A percentile compares a stretch with the other conserved stretches of the same genome.
Conservation (phyloP, 1,140 invertebrate species). For the Anagrus nilaparvatae region DNA sequence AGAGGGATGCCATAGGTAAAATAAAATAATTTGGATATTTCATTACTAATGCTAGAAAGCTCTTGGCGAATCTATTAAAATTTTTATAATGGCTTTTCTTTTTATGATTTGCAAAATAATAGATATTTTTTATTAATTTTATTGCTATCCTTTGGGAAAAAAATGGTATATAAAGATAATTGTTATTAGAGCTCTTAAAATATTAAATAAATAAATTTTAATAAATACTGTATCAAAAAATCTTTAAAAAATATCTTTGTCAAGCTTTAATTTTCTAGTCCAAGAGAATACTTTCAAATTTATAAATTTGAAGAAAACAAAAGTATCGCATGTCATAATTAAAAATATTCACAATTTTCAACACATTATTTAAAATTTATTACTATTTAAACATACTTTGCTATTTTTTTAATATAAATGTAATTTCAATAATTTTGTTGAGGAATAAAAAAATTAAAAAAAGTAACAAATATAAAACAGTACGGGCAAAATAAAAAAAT, state of each 20-base stretch:
- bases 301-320: background rate
- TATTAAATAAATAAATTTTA: slow-evolving; percentile 6
- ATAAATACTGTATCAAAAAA: slow-evolving; percentile 7
- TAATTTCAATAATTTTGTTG: too few species aligned
- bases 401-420: slow-evolving; percentile 14
- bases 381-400: slow-evolving; percentile 6
- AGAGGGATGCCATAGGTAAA: too few species aligned
- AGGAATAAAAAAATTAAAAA: background rate
- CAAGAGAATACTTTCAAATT: slow-evolving; percentile 7
- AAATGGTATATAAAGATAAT: too few species aligned
- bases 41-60: too few species aligned
- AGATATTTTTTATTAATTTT: too few species aligned
- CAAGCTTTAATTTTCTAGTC: slow-evolving; percentile 5
- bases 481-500: background rate
- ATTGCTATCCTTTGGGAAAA: too few species aligned
- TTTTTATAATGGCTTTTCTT: too few species aligned
- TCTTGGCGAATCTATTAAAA: too few species aligned
- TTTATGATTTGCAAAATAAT: too few species aligned
- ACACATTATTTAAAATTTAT: slow-evolving; percentile 9
- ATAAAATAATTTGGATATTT: too few species aligned
- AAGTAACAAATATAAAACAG: background rate
- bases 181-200: too few species aligned
- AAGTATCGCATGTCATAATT: background rate
- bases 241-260: slow-evolving; percentile 11
- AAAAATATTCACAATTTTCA: background rate